A percentile compares a stretch with the other conserved stretches of the same genome.
These are phyloP conservation scores for Brachirus orientalis DNA, from an alignment of 2,113 vertebrate species.

Conservation along the genomic window DNA sequence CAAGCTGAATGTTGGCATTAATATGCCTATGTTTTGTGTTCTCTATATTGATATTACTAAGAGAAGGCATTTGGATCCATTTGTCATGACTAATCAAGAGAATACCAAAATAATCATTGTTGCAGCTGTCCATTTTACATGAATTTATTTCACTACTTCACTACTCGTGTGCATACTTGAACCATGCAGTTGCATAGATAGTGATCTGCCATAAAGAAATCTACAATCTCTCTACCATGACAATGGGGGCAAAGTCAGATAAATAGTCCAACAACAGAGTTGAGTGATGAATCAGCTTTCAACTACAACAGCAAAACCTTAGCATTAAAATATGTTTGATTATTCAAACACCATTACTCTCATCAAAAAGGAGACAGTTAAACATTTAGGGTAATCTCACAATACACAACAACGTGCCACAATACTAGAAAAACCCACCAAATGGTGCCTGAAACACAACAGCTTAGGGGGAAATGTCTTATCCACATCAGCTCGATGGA, in stretches of 20 bases:
- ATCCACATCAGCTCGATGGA: conserved; percentile 34
- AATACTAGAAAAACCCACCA: too few species aligned
- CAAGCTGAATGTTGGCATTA: too few species aligned
- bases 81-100: too few species aligned
- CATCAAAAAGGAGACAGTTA: too few species aligned
- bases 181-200: not conserved
- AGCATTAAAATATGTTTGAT: not conserved
- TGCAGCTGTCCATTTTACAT: too few species aligned
- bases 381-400: too few species aligned
- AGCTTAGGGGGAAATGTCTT: not conserved
- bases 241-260: conserved; percentile 16
- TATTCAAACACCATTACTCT: too few species aligned
- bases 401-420: too few species aligned
- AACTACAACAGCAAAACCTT: not conserved
- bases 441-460: conserved; percentile 8
- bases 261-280: conserved; percentile 13
- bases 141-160: not conserved
- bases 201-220: conserved; percentile 26
- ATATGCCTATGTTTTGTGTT: too few species aligned
- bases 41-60: too few species aligned
- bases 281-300: not conserved
- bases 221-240: not conserved
- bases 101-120: too few species aligned
- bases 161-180: not conserved
- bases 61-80: too few species aligned